These are phyloP conservation scores for Petrolisthes manimaculis DNA, from an alignment of 2,888 invertebrate genomes.

Conservation along the genomic window DNA sequence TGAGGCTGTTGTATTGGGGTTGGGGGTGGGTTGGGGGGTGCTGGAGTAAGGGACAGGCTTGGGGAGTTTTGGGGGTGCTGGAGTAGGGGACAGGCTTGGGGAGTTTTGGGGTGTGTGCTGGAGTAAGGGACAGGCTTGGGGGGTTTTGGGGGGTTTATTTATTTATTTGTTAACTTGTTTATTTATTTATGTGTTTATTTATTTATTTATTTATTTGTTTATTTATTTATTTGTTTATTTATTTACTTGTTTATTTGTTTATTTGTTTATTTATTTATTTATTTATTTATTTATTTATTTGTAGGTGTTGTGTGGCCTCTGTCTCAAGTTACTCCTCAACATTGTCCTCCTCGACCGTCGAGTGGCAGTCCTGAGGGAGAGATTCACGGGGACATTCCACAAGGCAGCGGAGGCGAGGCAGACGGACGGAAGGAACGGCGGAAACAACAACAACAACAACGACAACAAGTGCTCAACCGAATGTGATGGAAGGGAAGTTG, in stretches of 20 bases:
- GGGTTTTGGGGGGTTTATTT: too few species aligned
- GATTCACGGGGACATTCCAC: constrained; percentile 28
- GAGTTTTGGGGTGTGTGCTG: too few species aligned
- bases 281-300: not conserved
- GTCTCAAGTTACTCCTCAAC: constrained; percentile 24
- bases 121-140: too few species aligned
- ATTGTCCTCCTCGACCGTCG: constrained; percentile 33
- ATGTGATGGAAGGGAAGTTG: too few species aligned
- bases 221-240: not conserved
- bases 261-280: not conserved
- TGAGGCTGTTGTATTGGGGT: too few species aligned
- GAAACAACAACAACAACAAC: too few species aligned
- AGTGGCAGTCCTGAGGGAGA: constrained; percentile 13
- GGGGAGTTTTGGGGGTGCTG: too few species aligned
- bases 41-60: too few species aligned
- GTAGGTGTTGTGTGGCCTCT: constrained; percentile 14
- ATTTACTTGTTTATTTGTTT: not conserved
- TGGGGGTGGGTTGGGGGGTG: too few species aligned
- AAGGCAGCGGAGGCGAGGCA: constrained; percentile 16
- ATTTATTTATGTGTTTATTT: too few species aligned
- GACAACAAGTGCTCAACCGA: too few species aligned
- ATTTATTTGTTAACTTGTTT: not conserved
- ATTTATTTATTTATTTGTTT: not conserved
- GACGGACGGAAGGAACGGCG: not conserved
- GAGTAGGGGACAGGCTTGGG: too few species aligned